A percentile compares a stretch with the other conserved stretches of the same genome.
These are phyloP conservation scores for Manis javanica DNA, from an alignment of 2,797 vertebrate species.

Conservation along the genomic window DNA sequence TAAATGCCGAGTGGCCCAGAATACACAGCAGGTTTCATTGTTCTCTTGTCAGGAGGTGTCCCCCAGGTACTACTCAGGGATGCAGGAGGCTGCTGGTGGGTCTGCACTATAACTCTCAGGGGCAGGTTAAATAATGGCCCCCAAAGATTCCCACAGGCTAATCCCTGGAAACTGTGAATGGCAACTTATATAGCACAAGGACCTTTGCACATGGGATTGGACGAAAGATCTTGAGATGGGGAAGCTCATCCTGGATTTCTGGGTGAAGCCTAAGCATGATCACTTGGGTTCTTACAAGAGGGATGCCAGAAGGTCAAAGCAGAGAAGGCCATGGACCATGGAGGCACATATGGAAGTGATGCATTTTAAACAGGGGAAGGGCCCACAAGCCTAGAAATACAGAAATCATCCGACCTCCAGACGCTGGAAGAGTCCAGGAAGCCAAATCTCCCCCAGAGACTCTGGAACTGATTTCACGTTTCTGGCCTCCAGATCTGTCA, in stretches of 20 bases:
- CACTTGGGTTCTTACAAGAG: neutral
- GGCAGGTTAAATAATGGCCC: neutral
- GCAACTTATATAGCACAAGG: neutral
- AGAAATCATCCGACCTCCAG: neutral
- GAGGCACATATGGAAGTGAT: neutral
- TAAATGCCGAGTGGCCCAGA: neutral
- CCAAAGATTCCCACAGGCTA: neutral
- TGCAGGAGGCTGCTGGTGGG: neutral
- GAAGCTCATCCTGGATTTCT: too few species aligned
- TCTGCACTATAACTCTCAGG: neutral
- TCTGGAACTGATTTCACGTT: neutral
- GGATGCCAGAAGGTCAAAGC: neutral
- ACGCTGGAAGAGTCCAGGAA: neutral
- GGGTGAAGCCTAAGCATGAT: neutral
- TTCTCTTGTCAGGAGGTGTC: neutral
- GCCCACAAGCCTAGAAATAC: neutral
- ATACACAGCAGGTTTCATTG: fast-evolving
- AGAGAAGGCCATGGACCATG: neutral
- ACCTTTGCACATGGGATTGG: neutral
- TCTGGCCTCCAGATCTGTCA: neutral
- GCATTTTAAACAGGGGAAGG: neutral
- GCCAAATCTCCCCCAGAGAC: neutral
- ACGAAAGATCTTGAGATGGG: neutral
- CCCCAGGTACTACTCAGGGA: neutral
- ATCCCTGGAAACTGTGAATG: neutral